Conservation (phyloP, 2,113 vertebrate species). For the Crotalus tigris region DNA sequence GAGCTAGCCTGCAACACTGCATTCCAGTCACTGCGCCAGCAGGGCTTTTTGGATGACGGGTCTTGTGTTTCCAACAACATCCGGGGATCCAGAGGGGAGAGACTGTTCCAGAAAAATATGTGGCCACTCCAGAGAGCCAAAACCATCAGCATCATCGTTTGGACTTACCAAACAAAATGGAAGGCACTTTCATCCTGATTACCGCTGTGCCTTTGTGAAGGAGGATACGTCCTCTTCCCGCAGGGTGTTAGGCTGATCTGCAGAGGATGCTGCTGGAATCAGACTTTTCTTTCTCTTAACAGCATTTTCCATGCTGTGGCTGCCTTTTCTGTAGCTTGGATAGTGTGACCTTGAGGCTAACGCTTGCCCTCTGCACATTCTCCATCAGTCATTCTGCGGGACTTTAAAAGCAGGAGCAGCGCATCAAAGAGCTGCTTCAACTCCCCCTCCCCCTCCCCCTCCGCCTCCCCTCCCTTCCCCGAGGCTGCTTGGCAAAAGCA, state of each 20-base stretch:
- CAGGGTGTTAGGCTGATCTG: neutral
- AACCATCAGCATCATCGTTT: neutral
- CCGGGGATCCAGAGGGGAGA: neutral
- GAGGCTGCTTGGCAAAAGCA: constrained; percentile 44
- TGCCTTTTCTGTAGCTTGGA: neutral
- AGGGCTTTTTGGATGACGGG: neutral
- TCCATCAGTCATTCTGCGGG: constrained; percentile 40
- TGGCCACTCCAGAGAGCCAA: neutral
- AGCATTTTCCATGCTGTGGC: neutral
- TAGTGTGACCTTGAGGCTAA: constrained; percentile 43
- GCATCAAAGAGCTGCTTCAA: neutral
- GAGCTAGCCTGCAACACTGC: neutral
- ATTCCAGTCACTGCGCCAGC: neutral
- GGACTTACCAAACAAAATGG: neutral
- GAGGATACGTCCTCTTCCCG: neutral
- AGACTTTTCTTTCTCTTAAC: neutral
- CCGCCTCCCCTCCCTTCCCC: neutral
- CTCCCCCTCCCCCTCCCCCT: too few relatives aligned
- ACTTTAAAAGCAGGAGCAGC: constrained; percentile 43
- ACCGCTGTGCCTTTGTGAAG: neutral
- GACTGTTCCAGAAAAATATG: neutral
- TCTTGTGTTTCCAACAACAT: neutral
- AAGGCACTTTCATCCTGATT: neutral
- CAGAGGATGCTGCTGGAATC: rapidly evolving
- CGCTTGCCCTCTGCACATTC: constrained; percentile 37